Evolutionary conservation across 2,888 invertebrate species (phyloP), one percentile per base, ranked within the genome.

Genomic region (Iselma pallidipennis): DNA sequence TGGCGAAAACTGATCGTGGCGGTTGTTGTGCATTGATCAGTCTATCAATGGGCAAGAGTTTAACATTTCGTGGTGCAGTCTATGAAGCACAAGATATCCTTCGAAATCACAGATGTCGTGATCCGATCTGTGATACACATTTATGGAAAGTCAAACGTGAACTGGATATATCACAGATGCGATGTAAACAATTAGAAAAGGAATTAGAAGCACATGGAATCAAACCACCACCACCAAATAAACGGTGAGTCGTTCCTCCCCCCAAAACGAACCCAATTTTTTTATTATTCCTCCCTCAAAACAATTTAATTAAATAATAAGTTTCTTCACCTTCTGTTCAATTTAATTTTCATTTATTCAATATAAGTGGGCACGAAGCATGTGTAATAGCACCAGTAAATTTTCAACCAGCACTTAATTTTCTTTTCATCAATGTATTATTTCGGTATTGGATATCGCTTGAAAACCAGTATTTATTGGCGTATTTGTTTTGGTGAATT

Each of bases 1-100:
- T 96, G 70, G 93, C 94, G 65, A 93, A 91, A 79, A 91, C 94
- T 69, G 95, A 95, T 79, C 89, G 91, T 59, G 94, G 95, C 61
- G 94, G 95, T 42, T 97, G 96, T 80, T 95, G 95, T 79, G 95
- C 97, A 7, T 88, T 98, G 50, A 92, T 98, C 72, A 97, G 96
- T 71, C 85, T 98, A 14, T 90, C 90, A 21, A 90, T 90, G 90
- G 91, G 98, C 89, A 92, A 92, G 79, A 92, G 92, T 52, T 80
- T 94, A 73, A 91, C 92, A 71, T 96, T 92, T 76, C 87, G 91
- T 7, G 91, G 91, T 2, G 91, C 92, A 5, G 91, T 91, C 4
- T 90, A 84, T 74, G 91, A 92, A 78, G 91, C 92, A 9, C 90
- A 91, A 73, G 91, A 91, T 75, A 87, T 91, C 65, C 81, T 91